These are phyloP conservation scores for Mus spretus DNA, from an alignment of 2,797 vertebrate genomes.

Conservation along the genomic window DNA sequence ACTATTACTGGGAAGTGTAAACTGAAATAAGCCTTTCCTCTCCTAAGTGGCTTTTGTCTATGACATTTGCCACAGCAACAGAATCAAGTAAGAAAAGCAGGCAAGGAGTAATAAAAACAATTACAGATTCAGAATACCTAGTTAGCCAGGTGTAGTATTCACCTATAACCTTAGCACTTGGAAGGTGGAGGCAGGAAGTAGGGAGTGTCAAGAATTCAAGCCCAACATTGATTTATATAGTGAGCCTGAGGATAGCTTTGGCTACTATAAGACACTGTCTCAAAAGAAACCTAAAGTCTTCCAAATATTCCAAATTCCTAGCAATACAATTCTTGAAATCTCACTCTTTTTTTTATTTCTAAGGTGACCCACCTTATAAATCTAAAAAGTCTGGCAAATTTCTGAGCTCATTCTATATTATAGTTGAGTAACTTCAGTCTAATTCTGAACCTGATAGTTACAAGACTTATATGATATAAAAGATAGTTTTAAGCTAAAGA, in stretches of 20 bases:
- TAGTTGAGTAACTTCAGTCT: conserved; percentile 55
- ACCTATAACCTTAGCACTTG: neutral
- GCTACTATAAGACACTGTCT: neutral
- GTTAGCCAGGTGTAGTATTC: neutral
- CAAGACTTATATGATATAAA: conserved; percentile 20
- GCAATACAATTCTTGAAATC: conserved; percentile 23
- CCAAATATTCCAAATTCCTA: conserved; percentile 40
- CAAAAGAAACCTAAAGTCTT: conserved; percentile 18
- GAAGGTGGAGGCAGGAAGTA: neutral
- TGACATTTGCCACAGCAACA: neutral
- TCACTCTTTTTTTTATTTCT: conserved; percentile 32
- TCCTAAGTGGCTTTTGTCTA: neutral
- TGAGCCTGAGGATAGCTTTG: neutral
- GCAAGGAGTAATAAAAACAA: conserved; percentile 43
- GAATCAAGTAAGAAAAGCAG: neutral
- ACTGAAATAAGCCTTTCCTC: neutral
- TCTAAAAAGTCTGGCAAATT: conserved; percentile 30
- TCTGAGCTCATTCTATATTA: conserved; percentile 15
- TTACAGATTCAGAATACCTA: conserved; percentile 21
- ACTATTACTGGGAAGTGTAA: neutral
- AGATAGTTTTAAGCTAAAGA: conserved; percentile 37
- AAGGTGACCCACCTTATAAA: neutral
- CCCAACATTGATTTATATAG: neutral
- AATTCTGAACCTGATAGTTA: neutral
- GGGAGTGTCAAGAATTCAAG: neutral